Base-by-base conservation (phyloP, 2,888 invertebrate species). In the Ectemnius continuus region DNA sequence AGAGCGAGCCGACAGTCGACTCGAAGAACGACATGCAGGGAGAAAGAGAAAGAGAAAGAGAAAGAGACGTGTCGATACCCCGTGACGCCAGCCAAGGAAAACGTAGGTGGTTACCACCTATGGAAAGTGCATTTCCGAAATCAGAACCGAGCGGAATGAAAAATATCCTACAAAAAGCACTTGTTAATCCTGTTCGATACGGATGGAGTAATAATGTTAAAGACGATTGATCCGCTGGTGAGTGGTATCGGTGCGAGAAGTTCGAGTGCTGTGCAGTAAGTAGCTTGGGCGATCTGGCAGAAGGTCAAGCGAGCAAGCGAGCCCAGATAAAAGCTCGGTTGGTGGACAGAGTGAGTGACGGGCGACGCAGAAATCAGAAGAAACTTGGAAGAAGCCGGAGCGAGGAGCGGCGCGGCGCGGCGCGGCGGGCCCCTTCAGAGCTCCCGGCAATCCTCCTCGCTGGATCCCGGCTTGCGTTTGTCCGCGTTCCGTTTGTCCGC, bases 41-140 rank as follows among this genome's bases (percentile, higher is more conserved):
- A 74, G 76, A 84, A 84, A 84, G 82, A 83, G 23, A 23, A 23
- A 23, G 82, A 83, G 23, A 23, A 23, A 23, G 23, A 23, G 83
- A 80, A 80, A 81, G 77, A 86, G 83, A 85, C 85, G 88, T 86
- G 87, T 89, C 88, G 88, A 89, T 89, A 89, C 85, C 86, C 84
- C 62, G 69, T 71, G 81, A 36, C 6, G 11, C 36, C 36, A 8
- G 8, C 6, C 8, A 36, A 36, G 8, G 36, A 36, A 11, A 36
- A 11, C 36, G 8, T 36, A 36, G 36, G 36, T 36, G 36, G 8
- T 36, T 36, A 3, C 36, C 36, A 11, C 11, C 36, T 36, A 11
- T 36, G 36, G 8, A 11, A 36, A 36, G 36, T 36, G 36, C 36
- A 36, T 36, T 36, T 11, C 36, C 36, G 1, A 36, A 36, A 36